phyloP scores from a whole-genome alignment of 2,888 invertebrate genomes.

The Sarcophaga rosellei region DNA sequence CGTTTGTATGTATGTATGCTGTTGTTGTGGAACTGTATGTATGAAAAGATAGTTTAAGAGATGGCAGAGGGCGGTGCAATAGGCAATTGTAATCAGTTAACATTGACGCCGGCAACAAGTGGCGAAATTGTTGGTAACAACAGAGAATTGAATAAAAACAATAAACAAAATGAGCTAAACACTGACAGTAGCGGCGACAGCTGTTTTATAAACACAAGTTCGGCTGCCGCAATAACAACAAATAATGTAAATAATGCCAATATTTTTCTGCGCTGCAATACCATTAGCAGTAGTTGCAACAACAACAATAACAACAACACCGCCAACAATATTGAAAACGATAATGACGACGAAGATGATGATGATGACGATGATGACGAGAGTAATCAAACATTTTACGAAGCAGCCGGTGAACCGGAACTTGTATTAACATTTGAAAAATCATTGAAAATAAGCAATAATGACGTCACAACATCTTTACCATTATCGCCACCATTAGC shows the following conservation, averaged over 20 bases:
- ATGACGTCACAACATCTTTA: conserved; percentile 73
- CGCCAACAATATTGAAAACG: background rate
- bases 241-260: conserved; percentile 42
- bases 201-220: background rate
- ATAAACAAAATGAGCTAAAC: background rate
- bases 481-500: conserved; percentile 18
- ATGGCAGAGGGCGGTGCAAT: conserved; percentile 42
- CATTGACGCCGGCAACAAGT: conserved; percentile 51
- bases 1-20: background rate
- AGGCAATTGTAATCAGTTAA: conserved; percentile 35
- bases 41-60: background rate
- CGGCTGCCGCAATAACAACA: conserved; percentile 6
- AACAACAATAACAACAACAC: background rate
- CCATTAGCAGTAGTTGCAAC: background rate
- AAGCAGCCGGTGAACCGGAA: conserved; percentile 76
- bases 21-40: background rate
- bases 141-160: conserved; percentile 49
- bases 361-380: conserved; percentile 73
- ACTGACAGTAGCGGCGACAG: conserved; percentile 27
- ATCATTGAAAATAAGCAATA: conserved; percentile 70
- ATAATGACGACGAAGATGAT: conserved; percentile 35
- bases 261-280: background rate
- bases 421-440: conserved; percentile 73
- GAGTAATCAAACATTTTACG: conserved; percentile 74
- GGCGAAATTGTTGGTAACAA: conserved; percentile 48